Conservation (phyloP, 2,797 vertebrate genomes). For the Bradypodion ventrale region DNA sequence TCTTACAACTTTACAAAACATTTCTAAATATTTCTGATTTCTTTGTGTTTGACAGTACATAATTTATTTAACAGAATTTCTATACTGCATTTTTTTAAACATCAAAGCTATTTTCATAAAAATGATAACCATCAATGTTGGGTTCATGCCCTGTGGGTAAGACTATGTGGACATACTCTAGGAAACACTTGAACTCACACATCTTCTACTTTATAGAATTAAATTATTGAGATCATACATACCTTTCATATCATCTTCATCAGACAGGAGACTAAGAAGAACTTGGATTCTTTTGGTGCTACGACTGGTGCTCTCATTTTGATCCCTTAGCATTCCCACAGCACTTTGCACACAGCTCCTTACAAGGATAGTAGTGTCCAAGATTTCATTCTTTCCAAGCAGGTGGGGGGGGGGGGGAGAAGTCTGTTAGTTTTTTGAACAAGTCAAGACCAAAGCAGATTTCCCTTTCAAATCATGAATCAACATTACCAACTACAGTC, state of each 20-base stretch:
- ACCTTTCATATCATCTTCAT: conserved; percentile 77
- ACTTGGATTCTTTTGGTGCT: conserved; percentile 84
- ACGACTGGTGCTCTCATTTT: conserved; percentile 72
- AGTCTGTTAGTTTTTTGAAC: background rate
- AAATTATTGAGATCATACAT: background rate
- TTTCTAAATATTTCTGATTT: no score
- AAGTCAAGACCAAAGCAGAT: background rate
- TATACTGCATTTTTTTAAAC: no score
- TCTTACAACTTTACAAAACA: background rate
- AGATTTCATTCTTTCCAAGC: conserved; percentile 45
- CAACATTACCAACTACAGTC: background rate
- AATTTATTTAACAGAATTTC: background rate
- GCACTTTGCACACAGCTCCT: conserved; percentile 91
- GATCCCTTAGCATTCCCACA: conserved; percentile 88
- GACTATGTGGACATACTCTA: background rate
- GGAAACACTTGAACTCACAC: background rate
- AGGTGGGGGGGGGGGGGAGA: background rate
- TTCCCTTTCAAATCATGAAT: background rate
- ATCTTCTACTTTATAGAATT: background rate
- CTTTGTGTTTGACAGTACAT: background rate
- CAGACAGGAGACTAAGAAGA: conserved; percentile 82
- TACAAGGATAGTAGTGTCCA: conserved; percentile 88
- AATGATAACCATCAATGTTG: background rate
- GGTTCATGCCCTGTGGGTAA: background rate
- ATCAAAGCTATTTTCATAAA: no score